phyloP scores from a whole-genome alignment of 2,797 vertebrate species.

The Sandelia bainsii region DNA sequence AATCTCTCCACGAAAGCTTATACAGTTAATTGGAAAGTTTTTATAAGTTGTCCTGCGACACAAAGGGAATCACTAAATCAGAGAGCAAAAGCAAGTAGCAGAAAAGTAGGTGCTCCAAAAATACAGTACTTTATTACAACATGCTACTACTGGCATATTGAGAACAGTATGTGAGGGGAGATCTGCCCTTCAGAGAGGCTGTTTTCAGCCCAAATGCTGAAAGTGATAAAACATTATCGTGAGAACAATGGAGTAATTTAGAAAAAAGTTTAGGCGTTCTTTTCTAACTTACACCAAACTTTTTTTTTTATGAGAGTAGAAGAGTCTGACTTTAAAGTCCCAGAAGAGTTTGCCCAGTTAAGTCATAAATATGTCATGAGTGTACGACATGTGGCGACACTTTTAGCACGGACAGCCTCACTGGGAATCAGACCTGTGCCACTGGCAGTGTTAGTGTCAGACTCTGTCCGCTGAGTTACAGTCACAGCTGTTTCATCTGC shows the following conservation, averaged over 20 bases:
- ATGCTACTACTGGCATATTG: slow-evolving; percentile 64
- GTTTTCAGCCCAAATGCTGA: slow-evolving; percentile 18
- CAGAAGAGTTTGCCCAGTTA: slow-evolving; percentile 20
- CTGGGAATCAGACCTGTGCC: slow-evolving; percentile 64
- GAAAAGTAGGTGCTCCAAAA: slow-evolving; percentile 68
- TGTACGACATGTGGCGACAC: slow-evolving; percentile 43
- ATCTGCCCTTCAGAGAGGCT: slow-evolving; percentile 51
- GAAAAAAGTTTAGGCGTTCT: neutral
- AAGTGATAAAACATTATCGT: slow-evolving; percentile 25
- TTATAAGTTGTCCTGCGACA: slow-evolving; percentile 1
- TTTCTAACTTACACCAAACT: neutral
- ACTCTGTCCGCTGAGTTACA: slow-evolving; percentile 50
- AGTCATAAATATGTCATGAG: slow-evolving; percentile 39
- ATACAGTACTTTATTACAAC: slow-evolving; percentile 57
- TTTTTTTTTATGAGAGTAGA: slow-evolving; percentile 17
- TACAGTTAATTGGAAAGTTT: slow-evolving; percentile 4
- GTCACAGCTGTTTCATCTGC: slow-evolving; percentile 71
- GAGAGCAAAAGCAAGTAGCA: slow-evolving; percentile 19
- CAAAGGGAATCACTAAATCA: slow-evolving; percentile 25
- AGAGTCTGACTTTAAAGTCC: slow-evolving; percentile 18
- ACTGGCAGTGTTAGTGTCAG: slow-evolving; percentile 56
- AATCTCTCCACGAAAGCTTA: neutral
- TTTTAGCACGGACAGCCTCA: slow-evolving; percentile 54
- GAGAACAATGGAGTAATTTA: slow-evolving; percentile 40
- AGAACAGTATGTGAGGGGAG: slow-evolving; percentile 49